Percentiles rank a stretch among this genome's conserved stretches.
These are phyloP conservation scores for Drosophila saltans DNA, from an alignment of 1,140 invertebrate species.

Conservation along the genomic window DNA sequence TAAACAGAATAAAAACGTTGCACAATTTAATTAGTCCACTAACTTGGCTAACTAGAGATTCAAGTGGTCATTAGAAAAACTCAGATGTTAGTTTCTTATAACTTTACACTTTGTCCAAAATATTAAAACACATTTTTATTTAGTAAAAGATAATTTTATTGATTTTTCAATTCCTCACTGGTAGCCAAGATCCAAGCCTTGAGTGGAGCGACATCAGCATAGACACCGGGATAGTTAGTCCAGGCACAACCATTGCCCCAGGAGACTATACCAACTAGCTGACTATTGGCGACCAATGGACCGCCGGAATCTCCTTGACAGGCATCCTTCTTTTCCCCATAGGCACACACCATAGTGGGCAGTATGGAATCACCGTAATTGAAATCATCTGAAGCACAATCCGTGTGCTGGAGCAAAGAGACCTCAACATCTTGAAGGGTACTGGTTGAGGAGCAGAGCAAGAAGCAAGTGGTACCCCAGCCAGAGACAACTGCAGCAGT, in stretches of 20 bases:
- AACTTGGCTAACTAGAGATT: too few relatives aligned
- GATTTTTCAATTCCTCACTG: neutral
- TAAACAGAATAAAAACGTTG: too few relatives aligned
- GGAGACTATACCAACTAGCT: constrained; percentile 86
- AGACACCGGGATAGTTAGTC: constrained; percentile 87
- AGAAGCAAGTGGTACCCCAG: constrained; percentile 70
- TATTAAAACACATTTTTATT: too few relatives aligned
- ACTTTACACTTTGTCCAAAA: too few relatives aligned
- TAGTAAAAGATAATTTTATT: constrained; percentile 27
- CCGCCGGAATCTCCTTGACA: constrained; percentile 84
- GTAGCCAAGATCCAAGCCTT: constrained; percentile 73
- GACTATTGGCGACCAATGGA: constrained; percentile 70
- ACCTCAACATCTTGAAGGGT: constrained; percentile 43
- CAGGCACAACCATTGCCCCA: constrained; percentile 88
- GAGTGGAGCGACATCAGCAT: constrained; percentile 86
- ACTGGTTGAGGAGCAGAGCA: constrained; percentile 43
- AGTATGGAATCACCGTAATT: constrained; percentile 73
- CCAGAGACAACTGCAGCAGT: constrained; percentile 64
- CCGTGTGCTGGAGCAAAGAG: constrained; percentile 24
- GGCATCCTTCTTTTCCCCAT: constrained; percentile 84
- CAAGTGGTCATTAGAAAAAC: too few relatives aligned
- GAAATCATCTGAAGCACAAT: constrained; percentile 39
- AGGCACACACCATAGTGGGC: constrained; percentile 85
- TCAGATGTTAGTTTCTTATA: too few relatives aligned
- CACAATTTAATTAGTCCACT: too few relatives aligned